Conservation (phyloP, 2,888 invertebrate species). For the Ophioninae sp. region DNA sequence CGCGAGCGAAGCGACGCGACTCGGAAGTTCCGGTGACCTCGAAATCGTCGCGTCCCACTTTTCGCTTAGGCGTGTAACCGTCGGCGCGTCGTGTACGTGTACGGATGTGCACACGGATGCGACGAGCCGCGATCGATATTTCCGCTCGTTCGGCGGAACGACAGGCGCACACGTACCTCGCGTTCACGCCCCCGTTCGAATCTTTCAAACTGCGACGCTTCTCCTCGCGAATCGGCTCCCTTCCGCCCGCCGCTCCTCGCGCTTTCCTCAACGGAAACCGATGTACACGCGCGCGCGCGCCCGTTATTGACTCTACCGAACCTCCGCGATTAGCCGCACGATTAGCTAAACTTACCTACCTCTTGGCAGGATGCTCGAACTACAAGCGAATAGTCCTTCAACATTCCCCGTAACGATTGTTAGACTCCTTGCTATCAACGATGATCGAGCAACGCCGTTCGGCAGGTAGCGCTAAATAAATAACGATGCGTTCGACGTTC, state of each 20-base stretch:
- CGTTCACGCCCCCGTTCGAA: background rate
- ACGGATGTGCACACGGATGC: background rate
- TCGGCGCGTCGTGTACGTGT: background rate
- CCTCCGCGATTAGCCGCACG: background rate
- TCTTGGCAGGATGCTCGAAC: slow-evolving; percentile 88
- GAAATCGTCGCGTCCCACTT: slow-evolving; percentile 65
- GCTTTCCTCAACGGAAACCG: background rate
- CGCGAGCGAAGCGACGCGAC: background rate
- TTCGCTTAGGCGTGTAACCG: background rate
- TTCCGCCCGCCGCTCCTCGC: background rate
- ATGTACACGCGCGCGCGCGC: background rate
- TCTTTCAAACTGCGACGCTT: background rate
- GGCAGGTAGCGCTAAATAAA: background rate
- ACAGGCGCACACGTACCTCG: background rate
- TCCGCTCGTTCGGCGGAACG: slow-evolving; percentile 47
- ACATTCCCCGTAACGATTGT: slow-evolving; percentile 77
- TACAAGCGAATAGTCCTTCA: slow-evolving; percentile 83
- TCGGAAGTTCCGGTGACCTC: slow-evolving; percentile 72
- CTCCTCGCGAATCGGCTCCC: background rate
- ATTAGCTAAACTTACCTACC: slow-evolving; percentile 85
- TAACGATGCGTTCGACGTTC: no score
- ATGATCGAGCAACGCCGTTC: background rate
- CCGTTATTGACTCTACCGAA: background rate
- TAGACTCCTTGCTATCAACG: background rate
- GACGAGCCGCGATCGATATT: slow-evolving; percentile 71